These are phyloP conservation scores for Diglossa cyanea DNA, from an alignment of 2,797 vertebrate species.

Conservation along the genomic window DNA sequence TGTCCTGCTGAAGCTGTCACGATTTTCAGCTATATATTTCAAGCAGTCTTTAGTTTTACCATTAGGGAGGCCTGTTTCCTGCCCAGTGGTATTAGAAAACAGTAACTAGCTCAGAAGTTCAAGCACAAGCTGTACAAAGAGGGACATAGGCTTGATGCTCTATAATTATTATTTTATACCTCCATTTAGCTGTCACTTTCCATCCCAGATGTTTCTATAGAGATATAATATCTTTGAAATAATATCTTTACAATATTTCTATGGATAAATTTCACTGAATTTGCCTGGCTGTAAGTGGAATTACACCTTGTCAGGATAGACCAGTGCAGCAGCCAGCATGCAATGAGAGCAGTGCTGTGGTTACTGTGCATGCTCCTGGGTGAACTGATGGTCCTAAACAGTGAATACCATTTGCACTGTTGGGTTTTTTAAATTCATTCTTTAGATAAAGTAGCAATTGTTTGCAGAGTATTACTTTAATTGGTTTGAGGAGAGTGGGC, in stretches of 20 bases:
- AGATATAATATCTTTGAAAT: background rate
- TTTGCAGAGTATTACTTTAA: background rate
- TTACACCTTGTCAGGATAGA: background rate
- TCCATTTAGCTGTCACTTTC: background rate
- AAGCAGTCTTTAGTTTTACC: background rate
- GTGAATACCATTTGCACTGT: background rate
- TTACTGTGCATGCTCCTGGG: background rate
- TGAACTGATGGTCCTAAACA: background rate
- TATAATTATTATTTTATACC: background rate
- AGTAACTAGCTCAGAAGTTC: background rate
- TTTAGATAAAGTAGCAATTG: background rate
- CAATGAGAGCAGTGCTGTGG: background rate
- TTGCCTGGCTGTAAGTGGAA: background rate
- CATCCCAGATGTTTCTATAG: background rate
- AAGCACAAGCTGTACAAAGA: background rate
- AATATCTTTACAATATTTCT: background rate
- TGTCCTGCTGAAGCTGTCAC: background rate
- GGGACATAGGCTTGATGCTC: background rate
- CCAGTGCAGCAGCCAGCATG: background rate
- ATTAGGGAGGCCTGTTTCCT: background rate
- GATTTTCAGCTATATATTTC: background rate
- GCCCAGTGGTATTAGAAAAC: background rate
- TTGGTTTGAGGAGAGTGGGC: background rate
- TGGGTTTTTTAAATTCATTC: rapidly evolving
- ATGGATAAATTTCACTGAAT: background rate